Conservation (phyloP, 1,140 invertebrate species). For the Tyrophagus putrescentiae region DNA sequence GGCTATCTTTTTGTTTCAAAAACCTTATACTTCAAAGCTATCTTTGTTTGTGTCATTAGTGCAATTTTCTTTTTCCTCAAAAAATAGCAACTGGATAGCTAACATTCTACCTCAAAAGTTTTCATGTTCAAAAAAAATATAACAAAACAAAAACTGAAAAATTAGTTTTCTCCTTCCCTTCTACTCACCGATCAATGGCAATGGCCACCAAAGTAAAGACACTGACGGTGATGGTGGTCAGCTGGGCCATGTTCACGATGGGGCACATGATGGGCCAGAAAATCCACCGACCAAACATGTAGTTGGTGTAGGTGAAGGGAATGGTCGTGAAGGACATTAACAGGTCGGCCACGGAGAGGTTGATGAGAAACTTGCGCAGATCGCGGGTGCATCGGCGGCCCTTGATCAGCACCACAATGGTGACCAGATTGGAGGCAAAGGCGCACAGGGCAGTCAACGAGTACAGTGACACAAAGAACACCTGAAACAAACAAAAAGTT, state of each 20-base stretch:
- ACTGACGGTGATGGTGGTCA: constrained; percentile 34
- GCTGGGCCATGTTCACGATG: constrained; percentile 35
- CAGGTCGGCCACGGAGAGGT: constrained; percentile 35
- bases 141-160: background rate
- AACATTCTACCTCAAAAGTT: no score
- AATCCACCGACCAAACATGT: constrained; percentile 35
- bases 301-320: constrained; percentile 37
- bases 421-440: constrained; percentile 32
- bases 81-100: no score
- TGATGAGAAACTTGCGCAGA: constrained; percentile 35
- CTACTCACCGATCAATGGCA: constrained; percentile 35
- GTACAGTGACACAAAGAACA: constrained; percentile 32
- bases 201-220: constrained; percentile 37
- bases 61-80: no score
- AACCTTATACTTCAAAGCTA: no score
- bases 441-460: constrained; percentile 33
- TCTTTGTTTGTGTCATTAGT: no score
- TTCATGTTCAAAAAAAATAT: background rate
- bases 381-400: constrained; percentile 32
- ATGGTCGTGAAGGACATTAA: constrained; percentile 37
- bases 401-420: constrained; percentile 33
- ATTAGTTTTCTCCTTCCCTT: background rate
- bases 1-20: no score
- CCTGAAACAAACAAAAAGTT: constrained; percentile 26
- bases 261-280: constrained; percentile 34